Evolutionary conservation across 2,113 vertebrate species (phyloP), one percentile per base, ranked within the genome.

Genomic region (Ageneiosus marmoratus): DNA sequence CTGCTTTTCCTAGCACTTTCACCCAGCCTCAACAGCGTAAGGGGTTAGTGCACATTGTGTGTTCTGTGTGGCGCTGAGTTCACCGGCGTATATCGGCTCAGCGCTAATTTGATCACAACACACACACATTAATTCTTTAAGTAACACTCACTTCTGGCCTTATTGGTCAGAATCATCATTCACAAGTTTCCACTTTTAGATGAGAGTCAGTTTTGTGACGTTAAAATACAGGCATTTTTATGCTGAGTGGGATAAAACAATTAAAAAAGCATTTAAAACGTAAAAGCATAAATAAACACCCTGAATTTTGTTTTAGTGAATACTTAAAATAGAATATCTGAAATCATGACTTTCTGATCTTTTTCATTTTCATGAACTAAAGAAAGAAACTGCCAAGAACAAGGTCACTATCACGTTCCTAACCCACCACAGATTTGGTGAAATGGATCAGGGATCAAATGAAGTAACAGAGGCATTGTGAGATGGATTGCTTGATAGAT

Each of bases 171-270:
- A 65, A 82, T 67, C 65, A 32, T 76, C 48, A 65, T 29, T 72
- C 55, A 83, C 63, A 65, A 63, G 72, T 63, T 75, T 82, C 20
- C 53, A 60, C 41, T 48, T 72, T 55, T 29, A 60, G 18, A 72
- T 32, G 20, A 53, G 32, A 72, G 12, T 56, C 29, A 55, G n/a
- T 62, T 62, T 58, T 29, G 58, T 32, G 11, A 16, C 11, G 6
- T 51, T 15, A 15, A 11, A 81, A 56, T 16, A 37, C 3, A 50
- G 48, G 7, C 32, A 20, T 56, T 5, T 41, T 81, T 58, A 46
- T 46, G n/a, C 37, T 58, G 37, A 72, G 16, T 46, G 32, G 46
- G 11, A 51, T 41, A 58, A 60, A 63, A 63, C 12, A 63, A 63
- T 32, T 13, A 27, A 60, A 24, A 60, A 60, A 60, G 58, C 10